Evolutionary conservation across 2,113 vertebrate species (phyloP).

Genomic region (Promerops cafer): DNA sequence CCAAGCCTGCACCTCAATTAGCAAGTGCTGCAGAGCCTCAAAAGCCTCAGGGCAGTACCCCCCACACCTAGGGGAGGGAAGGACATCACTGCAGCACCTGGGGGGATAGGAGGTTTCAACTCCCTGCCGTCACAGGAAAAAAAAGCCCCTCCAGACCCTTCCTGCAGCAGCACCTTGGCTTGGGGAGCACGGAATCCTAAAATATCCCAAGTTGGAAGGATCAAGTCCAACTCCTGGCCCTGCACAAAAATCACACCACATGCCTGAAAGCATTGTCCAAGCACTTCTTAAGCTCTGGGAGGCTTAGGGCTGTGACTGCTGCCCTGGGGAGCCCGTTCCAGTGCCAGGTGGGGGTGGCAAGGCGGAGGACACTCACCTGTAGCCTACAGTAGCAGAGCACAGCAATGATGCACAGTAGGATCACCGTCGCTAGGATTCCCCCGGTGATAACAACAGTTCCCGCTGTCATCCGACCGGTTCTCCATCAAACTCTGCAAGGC

Average conservation of each 20-base stretch:
- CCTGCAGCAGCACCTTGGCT: not conserved
- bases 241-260: not conserved
- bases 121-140: not conserved
- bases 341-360: not conserved
- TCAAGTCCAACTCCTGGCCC: not conserved
- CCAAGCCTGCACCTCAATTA: not conserved
- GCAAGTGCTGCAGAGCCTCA: not conserved
- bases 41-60: not conserved
- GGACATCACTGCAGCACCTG: not conserved
- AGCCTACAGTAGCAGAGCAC: constrained; percentile 99
- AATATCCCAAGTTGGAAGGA: accelerated
- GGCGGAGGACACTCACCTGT: constrained; percentile 76
- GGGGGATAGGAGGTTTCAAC: not conserved
- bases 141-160: too few species aligned
- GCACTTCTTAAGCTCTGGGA: not conserved
- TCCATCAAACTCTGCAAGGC: constrained; percentile 91
- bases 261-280: not conserved
- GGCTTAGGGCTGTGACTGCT: not conserved
- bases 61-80: accelerated
- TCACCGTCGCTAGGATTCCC: constrained; percentile 98
- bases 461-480: constrained; percentile 98
- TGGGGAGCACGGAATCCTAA: not conserved
- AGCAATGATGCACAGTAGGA: constrained; percentile 96
- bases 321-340: not conserved
- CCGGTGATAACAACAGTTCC: constrained; percentile 99